Percentiles rank a stretch among this genome's conserved stretches.
phyloP scores from a whole-genome alignment of 1,140 invertebrate genomes.

The Aphelenchoides besseyi region DNA sequence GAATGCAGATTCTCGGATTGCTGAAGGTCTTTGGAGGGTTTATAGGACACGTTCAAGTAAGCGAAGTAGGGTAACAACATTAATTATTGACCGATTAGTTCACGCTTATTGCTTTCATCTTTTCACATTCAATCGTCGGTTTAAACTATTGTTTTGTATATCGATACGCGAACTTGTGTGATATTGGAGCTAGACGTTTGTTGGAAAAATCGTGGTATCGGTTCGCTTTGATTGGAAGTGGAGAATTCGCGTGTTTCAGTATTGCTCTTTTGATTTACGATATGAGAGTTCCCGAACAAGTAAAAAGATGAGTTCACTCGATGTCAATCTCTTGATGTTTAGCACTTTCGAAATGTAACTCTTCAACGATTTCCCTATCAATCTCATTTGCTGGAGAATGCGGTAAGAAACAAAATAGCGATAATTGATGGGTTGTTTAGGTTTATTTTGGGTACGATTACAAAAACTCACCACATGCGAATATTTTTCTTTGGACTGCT shows the following conservation, averaged over 20 bases:
- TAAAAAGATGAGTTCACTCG: background rate
- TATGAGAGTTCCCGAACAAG: conserved; percentile 20
- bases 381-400: conserved; percentile 10
- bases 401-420: conserved; percentile 14
- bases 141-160: conserved; percentile 24
- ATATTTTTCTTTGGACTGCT: conserved; percentile 21
- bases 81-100: background rate
- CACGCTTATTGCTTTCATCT: conserved; percentile 15
- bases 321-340: background rate
- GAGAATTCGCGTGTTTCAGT: conserved; percentile 19
- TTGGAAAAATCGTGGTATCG: conserved; percentile 24
- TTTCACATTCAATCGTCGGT: conserved; percentile 18
- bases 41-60: conserved; percentile 17
- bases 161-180: conserved; percentile 23
- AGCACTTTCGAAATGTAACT: conserved; percentile 22
- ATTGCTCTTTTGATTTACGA: conserved; percentile 23
- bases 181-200: background rate
- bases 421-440: conserved; percentile 11
- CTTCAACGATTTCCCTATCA: conserved; percentile 22
- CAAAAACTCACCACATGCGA: conserved; percentile 26
- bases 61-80: background rate
- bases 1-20: background rate
- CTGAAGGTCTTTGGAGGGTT: conserved; percentile 13
- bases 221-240: background rate
- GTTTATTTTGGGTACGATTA: conserved; percentile 26